Percentiles rank a stretch among this genome's conserved stretches.
These are phyloP conservation scores for Rhynchophorus ferrugineus DNA, from an alignment of 1,140 invertebrate genomes.

Conservation along the genomic window DNA sequence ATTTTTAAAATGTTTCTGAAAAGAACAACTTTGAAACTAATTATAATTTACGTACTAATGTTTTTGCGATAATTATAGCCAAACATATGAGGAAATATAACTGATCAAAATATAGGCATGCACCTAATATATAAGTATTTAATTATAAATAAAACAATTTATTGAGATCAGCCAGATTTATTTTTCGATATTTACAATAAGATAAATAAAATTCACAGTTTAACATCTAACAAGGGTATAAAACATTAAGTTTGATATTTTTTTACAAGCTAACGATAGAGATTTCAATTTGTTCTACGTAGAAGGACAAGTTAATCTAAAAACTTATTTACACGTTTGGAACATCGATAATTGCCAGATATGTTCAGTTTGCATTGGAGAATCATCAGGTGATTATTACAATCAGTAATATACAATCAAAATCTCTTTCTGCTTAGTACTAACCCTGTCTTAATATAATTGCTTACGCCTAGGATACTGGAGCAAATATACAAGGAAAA, in stretches of 20 bases:
- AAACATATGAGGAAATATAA: too few species aligned
- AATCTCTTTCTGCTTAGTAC: not conserved
- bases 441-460: constrained; percentile 4
- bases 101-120: too few species aligned
- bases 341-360: not conserved
- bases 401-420: not conserved
- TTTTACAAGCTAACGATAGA: not conserved
- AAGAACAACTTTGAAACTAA: too few species aligned
- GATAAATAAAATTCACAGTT: constrained; percentile 1
- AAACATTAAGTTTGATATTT: constrained; percentile 3
- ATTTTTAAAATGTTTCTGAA: too few species aligned
- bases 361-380: constrained; percentile 4
- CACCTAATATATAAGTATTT: too few species aligned
- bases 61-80: too few species aligned
- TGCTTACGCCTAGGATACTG: not conserved
- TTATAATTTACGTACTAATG: too few species aligned
- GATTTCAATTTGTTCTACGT: not conserved
- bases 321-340: not conserved
- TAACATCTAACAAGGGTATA: constrained; percentile 7
- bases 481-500: not conserved
- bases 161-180: not conserved
- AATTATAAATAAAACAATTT: not conserved
- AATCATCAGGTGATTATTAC: not conserved
- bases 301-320: not conserved
- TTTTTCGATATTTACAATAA: constrained; percentile 1